Evolutionary conservation across 2,113 vertebrate genomes (phyloP).

Genomic region (Chauna torquata): DNA sequence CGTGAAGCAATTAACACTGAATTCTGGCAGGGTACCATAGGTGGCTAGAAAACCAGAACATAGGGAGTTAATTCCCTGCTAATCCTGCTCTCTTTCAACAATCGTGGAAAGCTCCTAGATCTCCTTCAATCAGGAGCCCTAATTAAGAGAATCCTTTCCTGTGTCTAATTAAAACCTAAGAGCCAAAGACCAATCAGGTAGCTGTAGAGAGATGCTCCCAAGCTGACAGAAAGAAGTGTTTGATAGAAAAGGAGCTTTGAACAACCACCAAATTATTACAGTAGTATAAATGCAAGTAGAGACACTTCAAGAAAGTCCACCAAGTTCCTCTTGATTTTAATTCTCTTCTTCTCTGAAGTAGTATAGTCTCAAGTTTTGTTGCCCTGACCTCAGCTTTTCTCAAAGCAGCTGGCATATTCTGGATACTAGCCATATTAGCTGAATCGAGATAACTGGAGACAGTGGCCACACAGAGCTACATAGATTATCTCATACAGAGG

Average conservation of each 20-base stretch:
- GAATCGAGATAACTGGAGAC: background rate
- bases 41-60: background rate
- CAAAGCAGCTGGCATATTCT: background rate
- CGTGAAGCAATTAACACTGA: background rate
- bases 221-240: background rate
- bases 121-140: constrained; percentile 6
- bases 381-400: background rate
- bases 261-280: background rate
- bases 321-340: constrained; percentile 9
- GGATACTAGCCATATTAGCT: background rate
- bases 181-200: constrained; percentile 1
- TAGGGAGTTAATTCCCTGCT: constrained; percentile 16
- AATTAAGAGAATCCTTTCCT: constrained; percentile 22
- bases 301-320: background rate
- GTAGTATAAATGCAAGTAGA: background rate
- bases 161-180: constrained; percentile 8
- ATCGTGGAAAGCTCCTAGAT: background rate
- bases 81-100: background rate
- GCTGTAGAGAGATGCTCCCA: background rate
- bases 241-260: background rate
- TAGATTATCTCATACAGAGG: background rate
- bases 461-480: background rate
- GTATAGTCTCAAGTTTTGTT: background rate
- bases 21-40: background rate
- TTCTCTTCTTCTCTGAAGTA: background rate